Evolutionary conservation across 2,888 invertebrate genomes (phyloP), one percentile per base, ranked within the genome.

Genomic region (Epirrhoe alternata): DNA sequence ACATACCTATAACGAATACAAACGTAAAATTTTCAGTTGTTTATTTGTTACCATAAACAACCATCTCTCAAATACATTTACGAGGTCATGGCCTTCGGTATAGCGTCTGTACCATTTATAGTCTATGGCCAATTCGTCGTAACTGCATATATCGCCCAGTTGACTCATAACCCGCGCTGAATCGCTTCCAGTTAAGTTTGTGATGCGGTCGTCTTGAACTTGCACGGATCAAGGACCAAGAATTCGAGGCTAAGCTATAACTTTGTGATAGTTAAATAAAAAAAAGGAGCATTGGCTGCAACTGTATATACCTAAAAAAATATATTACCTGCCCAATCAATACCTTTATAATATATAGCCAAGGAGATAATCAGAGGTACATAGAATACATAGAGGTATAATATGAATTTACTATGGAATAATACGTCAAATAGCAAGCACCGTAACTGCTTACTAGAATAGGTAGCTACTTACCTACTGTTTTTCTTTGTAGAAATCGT

Each of bases 91-190:
- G 7, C 38, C 38, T 17, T 38, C 38, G 24, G 16, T 59, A 7
- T n/a, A 59, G 14, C 51, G 51, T 54, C 54, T 67, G 38, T 7
- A 35, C 10, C 47, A 6, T 33, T 54, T 14, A 58, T 76, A 64
- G 64, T 86, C 83, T 88, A 64, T 87, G 81, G 30, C 70, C 56
- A 61, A 70, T 75, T 78, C 79, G 12, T 81, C 79, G 84, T 87
- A 80, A 88, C 77, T 77, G 82, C 85, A 85, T 80, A 86, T 82
- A 87, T 88, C 83, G 86, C 89, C 88, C 89, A 84, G 89, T 89
- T 90, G 91, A 90, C 87, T 91, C 92, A 90, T 91, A 91, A 88
- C 88, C 84, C 80, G 82, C 81, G 82, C 81, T 81, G 74, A 86
- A 87, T 84, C 83, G 82, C 78, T 86, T 86, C 85, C 83, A 86